These are phyloP conservation scores for Agrotis exclamationis DNA, from an alignment of 2,888 invertebrate species.

Conservation along the genomic window DNA sequence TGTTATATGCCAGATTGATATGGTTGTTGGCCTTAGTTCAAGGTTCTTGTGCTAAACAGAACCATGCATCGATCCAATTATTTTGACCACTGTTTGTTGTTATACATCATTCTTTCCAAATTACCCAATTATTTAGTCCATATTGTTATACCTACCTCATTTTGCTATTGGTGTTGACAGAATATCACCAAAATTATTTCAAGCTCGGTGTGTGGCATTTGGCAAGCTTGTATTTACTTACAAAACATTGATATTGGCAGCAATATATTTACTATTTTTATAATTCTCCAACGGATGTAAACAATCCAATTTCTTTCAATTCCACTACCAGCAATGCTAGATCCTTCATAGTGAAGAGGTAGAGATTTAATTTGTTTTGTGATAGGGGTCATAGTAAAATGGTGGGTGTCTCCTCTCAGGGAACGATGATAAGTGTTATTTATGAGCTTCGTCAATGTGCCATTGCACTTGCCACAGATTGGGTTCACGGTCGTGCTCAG, in stretches of 20 bases:
- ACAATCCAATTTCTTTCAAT: conserved; percentile 76
- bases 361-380: conserved; percentile 56
- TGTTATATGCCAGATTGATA: conserved; percentile 12
- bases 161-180: background rate
- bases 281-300: conserved; percentile 70
- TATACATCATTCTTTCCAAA: background rate
- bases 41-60: background rate
- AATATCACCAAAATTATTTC: conserved; percentile 5
- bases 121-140: background rate
- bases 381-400: conserved; percentile 75
- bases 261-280: conserved; percentile 66
- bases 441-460: conserved; percentile 84
- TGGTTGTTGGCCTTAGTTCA: conserved; percentile 3
- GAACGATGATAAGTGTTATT: conserved; percentile 86
- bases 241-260: conserved; percentile 54
- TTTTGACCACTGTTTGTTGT: background rate
- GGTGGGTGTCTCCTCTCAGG: conserved; percentile 78
- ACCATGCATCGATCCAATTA: background rate
- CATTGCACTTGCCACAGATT: conserved; percentile 87
- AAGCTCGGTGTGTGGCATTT: conserved; percentile 16
- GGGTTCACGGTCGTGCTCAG: conserved; percentile 84
- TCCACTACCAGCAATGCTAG: conserved; percentile 65
- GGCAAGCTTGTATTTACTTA: conserved; percentile 40
- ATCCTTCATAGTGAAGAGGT: conserved; percentile 54
- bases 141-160: background rate